phyloP scores from a whole-genome alignment of 2,888 invertebrate species.

The Standfussiana lucernea region DNA sequence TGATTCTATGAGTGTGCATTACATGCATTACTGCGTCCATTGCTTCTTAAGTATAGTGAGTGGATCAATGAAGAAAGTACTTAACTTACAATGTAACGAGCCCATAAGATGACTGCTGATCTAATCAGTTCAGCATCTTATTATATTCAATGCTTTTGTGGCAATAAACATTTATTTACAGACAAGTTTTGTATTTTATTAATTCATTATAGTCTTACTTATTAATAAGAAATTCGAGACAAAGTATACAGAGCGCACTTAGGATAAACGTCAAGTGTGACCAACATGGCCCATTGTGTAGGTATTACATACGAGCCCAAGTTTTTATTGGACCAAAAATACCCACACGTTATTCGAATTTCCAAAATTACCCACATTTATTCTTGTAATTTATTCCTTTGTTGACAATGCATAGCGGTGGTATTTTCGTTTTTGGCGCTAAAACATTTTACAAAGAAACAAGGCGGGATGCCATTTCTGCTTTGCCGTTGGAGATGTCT shows the following conservation, averaged over 20 bases:
- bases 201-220: not conserved
- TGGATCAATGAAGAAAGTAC: not conserved
- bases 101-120: not conserved
- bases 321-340: not conserved
- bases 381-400: conserved; percentile 41
- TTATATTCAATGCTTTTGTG: not conserved
- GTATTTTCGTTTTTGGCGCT: conserved; percentile 84
- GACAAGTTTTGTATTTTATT: not conserved
- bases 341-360: conserved; percentile 4
- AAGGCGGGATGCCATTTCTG: conserved; percentile 79
- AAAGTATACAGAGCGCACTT: not conserved
- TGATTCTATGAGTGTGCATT: not conserved
- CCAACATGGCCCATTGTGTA: not conserved
- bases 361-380: conserved; percentile 48
- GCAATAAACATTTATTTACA: not conserved
- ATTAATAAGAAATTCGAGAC: not conserved
- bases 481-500: conserved; percentile 84
- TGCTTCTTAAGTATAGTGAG: not conserved
- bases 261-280: not conserved
- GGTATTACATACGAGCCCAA: not conserved
- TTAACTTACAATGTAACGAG: not conserved
- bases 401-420: conserved; percentile 74
- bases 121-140: not conserved
- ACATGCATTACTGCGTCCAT: not conserved
- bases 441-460: conserved; percentile 77